Conservation (phyloP, 2,797 vertebrate species). For the Lagodon rhomboides region DNA sequence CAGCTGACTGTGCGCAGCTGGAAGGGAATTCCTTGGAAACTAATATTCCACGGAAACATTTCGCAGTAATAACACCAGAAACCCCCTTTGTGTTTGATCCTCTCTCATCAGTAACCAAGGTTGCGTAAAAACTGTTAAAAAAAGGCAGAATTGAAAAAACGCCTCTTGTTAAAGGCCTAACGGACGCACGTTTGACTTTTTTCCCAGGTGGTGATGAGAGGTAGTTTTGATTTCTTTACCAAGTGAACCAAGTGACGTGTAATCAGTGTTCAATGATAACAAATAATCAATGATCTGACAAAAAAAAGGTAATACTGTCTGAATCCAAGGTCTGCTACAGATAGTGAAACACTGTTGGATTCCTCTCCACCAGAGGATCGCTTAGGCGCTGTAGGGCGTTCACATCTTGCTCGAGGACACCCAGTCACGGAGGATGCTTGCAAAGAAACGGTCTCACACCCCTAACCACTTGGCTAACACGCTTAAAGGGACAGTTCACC, state of each 20-base stretch:
- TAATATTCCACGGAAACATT: conserved; percentile 69
- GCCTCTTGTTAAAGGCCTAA: background rate
- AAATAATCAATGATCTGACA: background rate
- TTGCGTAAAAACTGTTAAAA: conserved; percentile 3
- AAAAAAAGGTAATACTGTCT: conserved; percentile 12
- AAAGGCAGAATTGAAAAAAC: background rate
- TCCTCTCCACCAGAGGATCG: background rate
- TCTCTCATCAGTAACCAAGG: conserved; percentile 42
- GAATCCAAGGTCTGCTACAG: background rate
- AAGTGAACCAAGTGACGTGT: conserved; percentile 1
- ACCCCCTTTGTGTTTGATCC: conserved; percentile 47
- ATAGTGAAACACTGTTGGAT: conserved; percentile 7
- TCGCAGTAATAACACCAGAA: conserved; percentile 58
- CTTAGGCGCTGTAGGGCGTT: background rate
- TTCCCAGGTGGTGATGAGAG: background rate
- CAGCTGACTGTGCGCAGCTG: conserved; percentile 27
- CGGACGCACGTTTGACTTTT: conserved; percentile 2
- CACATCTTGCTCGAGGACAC: background rate
- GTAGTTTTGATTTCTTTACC: background rate
- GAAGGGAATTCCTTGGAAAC: conserved; percentile 60
- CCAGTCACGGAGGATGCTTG: background rate
- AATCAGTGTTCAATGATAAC: background rate
- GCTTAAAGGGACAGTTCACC: too few relatives aligned
- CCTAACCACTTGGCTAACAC: background rate
- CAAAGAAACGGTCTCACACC: background rate